Conservation (phyloP, 2,113 vertebrate genomes). For the Aspidoscelis tigris region DNA sequence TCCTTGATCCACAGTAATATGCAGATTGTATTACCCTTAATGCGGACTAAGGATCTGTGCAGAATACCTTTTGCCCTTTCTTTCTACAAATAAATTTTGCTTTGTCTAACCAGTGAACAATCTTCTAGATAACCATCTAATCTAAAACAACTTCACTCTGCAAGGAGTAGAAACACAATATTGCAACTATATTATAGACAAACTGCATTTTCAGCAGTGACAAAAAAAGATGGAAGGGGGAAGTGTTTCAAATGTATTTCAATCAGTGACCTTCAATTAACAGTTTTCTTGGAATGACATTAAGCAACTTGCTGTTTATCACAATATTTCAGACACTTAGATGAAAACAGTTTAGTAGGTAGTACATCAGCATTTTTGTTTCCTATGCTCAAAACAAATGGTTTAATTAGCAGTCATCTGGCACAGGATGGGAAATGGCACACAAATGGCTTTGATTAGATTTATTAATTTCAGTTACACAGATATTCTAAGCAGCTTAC, state of each 20-base stretch:
- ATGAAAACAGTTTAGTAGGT: neutral
- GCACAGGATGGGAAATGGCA: neutral
- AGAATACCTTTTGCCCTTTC: neutral
- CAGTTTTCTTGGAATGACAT: neutral
- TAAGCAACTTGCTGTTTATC: neutral
- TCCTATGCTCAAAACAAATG: neutral
- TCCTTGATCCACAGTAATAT: too few species aligned
- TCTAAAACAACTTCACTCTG: neutral
- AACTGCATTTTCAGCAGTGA: conserved; percentile 6
- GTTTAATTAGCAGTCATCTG: conserved; percentile 3
- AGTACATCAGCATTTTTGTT: conserved; percentile 21
- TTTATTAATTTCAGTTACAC: neutral
- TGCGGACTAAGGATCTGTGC: too few species aligned
- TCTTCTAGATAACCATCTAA: neutral
- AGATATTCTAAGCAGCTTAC: neutral
- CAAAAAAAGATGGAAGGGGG: conserved; percentile 29
- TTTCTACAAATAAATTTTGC: neutral
- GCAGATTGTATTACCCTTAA: too few species aligned
- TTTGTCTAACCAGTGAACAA: conserved; percentile 6
- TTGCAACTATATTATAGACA: neutral
- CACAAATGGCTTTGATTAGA: neutral
- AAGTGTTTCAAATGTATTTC: neutral
- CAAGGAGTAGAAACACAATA: neutral
- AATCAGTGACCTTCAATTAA: conserved; percentile 1
- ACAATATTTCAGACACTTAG: neutral